Conservation (phyloP, 1,140 invertebrate genomes). For the Microvelia longipes region DNA sequence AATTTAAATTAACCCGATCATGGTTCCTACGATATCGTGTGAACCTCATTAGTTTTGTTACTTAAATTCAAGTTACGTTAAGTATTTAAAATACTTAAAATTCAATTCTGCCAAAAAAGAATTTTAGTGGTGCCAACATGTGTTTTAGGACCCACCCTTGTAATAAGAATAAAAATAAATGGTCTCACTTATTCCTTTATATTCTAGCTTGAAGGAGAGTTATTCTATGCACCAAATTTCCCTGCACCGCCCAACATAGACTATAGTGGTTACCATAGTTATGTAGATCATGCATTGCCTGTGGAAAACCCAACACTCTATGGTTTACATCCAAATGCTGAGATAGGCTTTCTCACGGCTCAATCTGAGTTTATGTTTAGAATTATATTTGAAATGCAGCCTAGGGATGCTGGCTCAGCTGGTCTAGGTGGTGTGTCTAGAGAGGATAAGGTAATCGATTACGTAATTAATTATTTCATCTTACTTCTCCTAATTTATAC, state of each 20-base stretch:
- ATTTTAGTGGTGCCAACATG: too few relatives aligned
- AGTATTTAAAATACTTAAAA: too few relatives aligned
- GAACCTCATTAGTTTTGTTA: too few relatives aligned
- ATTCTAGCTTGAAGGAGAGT: slow-evolving; percentile 60
- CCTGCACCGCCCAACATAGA: slow-evolving; percentile 70
- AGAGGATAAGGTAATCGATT: slow-evolving; percentile 66
- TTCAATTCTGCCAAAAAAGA: too few relatives aligned
- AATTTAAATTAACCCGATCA: too few relatives aligned
- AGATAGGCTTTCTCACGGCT: slow-evolving; percentile 82
- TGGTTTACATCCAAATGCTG: slow-evolving; percentile 85
- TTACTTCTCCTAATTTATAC: too few relatives aligned
- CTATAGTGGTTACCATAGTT: slow-evolving; percentile 38
- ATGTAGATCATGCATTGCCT: slow-evolving; percentile 77
- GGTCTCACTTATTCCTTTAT: too few relatives aligned
- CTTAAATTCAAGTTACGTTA: too few relatives aligned
- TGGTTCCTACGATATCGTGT: too few relatives aligned
- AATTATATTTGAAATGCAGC: slow-evolving; percentile 84
- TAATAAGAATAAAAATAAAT: too few relatives aligned
- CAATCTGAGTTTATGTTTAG: slow-evolving; percentile 73
- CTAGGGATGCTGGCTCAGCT: slow-evolving; percentile 54
- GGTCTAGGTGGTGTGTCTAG: slow-evolving; percentile 46
- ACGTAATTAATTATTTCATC: too few relatives aligned
- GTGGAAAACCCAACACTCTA: slow-evolving; percentile 78
- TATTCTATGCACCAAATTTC: slow-evolving; percentile 66
- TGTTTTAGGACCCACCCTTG: too few relatives aligned